phyloP scores from a whole-genome alignment of 1,140 invertebrate genomes.

The Artemia franciscana region DNA sequence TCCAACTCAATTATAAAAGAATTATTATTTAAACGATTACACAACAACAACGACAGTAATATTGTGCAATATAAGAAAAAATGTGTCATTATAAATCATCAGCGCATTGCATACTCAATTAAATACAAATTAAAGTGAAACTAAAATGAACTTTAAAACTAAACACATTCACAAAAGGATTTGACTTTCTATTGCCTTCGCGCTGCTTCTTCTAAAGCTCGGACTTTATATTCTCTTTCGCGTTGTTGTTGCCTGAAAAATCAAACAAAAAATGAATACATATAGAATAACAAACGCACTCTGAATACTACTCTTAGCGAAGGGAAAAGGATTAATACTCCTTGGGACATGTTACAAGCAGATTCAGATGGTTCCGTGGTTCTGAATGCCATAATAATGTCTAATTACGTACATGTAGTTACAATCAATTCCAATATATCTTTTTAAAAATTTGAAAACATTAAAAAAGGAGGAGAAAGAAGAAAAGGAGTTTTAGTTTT shows the following conservation, averaged over 20 bases:
- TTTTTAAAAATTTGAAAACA: neutral
- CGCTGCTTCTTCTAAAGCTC: constrained; percentile 58
- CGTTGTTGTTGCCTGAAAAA: constrained; percentile 40
- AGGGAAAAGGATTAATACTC: neutral
- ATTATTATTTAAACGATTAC: too few species aligned
- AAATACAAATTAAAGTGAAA: too few species aligned
- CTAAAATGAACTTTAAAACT: too few species aligned
- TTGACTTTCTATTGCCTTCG: too few species aligned
- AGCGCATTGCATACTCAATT: too few species aligned
- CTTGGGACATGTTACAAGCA: neutral
- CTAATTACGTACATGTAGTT: neutral
- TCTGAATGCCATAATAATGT: neutral
- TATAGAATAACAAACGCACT: neutral
- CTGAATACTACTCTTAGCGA: neutral
- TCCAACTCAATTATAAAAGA: too few species aligned
- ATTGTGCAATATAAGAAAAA: too few species aligned
- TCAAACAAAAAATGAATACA: constrained; percentile 9
- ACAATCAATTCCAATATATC: neutral
- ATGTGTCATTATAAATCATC: too few species aligned
- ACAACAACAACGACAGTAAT: too few species aligned
- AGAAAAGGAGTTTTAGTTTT: too few species aligned
- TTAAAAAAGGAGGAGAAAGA: too few species aligned
- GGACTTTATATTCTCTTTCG: constrained; percentile 56
- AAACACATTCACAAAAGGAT: too few species aligned
- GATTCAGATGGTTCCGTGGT: neutral